phyloP scores from a whole-genome alignment of 2,797 vertebrate species.

The Scleropages formosus region DNA sequence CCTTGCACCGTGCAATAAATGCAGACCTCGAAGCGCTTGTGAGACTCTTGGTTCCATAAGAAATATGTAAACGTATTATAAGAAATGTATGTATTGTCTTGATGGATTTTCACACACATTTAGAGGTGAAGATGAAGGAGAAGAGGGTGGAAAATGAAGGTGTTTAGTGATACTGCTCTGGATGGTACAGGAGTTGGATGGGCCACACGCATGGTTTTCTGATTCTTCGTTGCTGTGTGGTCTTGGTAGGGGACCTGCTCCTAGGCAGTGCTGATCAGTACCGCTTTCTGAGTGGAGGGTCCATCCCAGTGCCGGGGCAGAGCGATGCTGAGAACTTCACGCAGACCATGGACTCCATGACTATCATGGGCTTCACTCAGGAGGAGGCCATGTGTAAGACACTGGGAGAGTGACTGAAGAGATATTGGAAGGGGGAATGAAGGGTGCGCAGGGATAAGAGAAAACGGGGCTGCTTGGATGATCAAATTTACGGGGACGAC shows the following conservation, averaged over 20 bases:
- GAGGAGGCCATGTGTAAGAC: constrained; percentile 81
- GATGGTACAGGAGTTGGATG: not conserved
- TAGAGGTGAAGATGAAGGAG: too few species aligned
- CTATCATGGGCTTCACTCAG: constrained; percentile 82
- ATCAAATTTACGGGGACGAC: too few species aligned
- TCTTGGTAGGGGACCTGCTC: constrained; percentile 76
- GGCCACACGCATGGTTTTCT: not conserved
- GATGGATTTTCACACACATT: too few species aligned
- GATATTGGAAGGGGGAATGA: not conserved
- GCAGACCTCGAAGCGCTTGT: too few species aligned
- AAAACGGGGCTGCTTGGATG: not conserved
- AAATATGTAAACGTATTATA: too few species aligned
- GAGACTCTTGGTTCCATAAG: too few species aligned
- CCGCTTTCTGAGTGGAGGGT: constrained; percentile 83
- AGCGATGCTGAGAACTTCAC: constrained; percentile 87
- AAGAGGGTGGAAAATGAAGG: too few species aligned
- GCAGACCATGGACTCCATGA: constrained; percentile 89
- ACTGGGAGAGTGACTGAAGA: not conserved
- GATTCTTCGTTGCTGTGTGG: not conserved
- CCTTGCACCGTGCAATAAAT: too few species aligned
- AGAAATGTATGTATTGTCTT: too few species aligned
- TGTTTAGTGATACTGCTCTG: not conserved
- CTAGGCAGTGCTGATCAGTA: constrained; percentile 79
- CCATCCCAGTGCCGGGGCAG: constrained; percentile 76
- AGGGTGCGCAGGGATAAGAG: not conserved